phyloP scores from a whole-genome alignment of 2,888 invertebrate species.

The Odontomyia ornata region DNA sequence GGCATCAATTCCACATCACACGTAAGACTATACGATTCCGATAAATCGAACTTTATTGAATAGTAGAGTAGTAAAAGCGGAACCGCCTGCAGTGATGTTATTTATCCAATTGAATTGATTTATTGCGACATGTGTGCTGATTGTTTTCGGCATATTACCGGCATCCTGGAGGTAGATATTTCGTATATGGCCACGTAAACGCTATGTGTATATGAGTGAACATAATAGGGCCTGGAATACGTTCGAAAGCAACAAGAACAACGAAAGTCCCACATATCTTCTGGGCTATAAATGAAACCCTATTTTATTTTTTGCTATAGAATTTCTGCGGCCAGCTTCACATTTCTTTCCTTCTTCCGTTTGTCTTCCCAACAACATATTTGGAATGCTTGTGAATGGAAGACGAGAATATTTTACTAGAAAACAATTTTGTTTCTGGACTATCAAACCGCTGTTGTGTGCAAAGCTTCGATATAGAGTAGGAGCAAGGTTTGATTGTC shows the following conservation, averaged over 20 bases:
- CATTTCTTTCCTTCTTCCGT: not conserved
- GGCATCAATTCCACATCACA: not conserved
- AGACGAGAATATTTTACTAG: slow-evolving; percentile 26
- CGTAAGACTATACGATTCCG: slow-evolving; percentile 16
- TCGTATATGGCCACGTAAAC: no score
- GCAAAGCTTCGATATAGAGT: slow-evolving; percentile 5
- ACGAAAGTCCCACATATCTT: no score
- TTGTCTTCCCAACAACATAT: not conserved
- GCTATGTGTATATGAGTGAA: no score
- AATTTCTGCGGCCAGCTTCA: not conserved
- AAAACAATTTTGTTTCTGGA: slow-evolving; percentile 39
- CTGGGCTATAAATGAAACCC: no score
- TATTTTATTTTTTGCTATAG: no score
- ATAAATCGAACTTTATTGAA: slow-evolving; percentile 39
- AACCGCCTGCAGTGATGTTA: slow-evolving; percentile 29
- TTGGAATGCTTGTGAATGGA: not conserved
- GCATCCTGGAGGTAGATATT: not conserved
- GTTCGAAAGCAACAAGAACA: no score
- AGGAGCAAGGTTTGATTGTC: slow-evolving; percentile 33
- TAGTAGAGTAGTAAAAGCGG: not conserved
- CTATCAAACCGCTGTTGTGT: slow-evolving; percentile 29
- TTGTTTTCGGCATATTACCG: slow-evolving; percentile 40
- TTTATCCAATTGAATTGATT: slow-evolving; percentile 45
- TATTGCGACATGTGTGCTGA: slow-evolving; percentile 44
- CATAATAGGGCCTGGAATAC: no score